Percentiles rank a stretch among this genome's conserved stretches.
Evolutionary conservation across 2,113 vertebrate genomes (phyloP).

Genomic region (Petromus typicus): DNA sequence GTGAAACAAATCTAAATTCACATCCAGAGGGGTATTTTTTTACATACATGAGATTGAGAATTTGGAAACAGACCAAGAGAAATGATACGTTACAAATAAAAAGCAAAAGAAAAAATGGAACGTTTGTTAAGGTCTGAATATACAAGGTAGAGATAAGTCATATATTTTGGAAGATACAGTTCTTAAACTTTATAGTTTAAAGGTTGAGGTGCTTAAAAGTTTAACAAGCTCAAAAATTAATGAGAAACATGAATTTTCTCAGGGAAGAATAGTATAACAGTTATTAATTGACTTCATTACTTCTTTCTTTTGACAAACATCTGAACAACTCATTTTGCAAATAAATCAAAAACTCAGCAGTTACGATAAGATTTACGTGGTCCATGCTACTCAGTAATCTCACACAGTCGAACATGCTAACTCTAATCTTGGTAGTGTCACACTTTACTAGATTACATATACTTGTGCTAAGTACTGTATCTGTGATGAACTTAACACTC

Average conservation of each 20-base stretch:
- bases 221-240: conserved; percentile 17
- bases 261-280: background rate
- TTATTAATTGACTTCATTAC: background rate
- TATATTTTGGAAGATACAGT: background rate
- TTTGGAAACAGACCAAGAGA: background rate
- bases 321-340: conserved; percentile 30
- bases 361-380: conserved; percentile 16
- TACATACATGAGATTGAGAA: background rate
- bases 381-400: background rate
- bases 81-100: conserved; percentile 44
- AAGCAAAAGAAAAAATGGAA: background rate
- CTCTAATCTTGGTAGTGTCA: background rate
- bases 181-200: background rate
- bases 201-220: background rate
- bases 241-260: background rate
- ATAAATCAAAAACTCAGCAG: conserved; percentile 38
- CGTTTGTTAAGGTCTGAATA: background rate
- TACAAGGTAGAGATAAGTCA: background rate
- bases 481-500: background rate
- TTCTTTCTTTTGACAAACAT: conserved; percentile 2
- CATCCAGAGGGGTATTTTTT: background rate
- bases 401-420: background rate
- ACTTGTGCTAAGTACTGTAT: background rate
- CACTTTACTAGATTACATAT: background rate
- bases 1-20: conserved; percentile 13